A percentile compares a stretch with the other conserved stretches of the same genome.
Conservation (phyloP, 2,888 invertebrate species). For the Nesidiocoris tenuis region DNA sequence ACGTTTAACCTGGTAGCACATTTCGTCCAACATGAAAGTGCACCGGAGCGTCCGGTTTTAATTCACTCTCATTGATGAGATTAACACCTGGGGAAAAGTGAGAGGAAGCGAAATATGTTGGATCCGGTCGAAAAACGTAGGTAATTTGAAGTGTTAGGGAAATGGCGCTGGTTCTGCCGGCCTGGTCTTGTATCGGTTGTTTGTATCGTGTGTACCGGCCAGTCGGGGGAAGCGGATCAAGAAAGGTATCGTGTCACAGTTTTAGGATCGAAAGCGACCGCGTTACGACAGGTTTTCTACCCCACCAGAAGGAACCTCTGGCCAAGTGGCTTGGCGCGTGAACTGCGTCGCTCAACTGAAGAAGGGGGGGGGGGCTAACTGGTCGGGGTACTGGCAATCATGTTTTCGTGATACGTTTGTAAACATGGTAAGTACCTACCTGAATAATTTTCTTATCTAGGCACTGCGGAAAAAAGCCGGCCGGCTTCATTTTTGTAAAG, state of each 20-base stretch:
- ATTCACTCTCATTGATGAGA: background rate
- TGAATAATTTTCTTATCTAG: no score
- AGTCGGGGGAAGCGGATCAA: conserved; percentile 39
- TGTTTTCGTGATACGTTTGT: no score
- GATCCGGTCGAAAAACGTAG: conserved; percentile 24
- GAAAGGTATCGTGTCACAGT: conserved; percentile 42
- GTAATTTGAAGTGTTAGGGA: conserved; percentile 6
- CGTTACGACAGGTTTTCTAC: conserved; percentile 37
- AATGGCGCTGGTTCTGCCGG: background rate
- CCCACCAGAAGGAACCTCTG: background rate
- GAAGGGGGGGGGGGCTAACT: no score
- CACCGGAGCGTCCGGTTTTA: background rate
- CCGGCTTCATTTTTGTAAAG: no score
- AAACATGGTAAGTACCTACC: no score
- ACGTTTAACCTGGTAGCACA: background rate
- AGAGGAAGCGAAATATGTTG: background rate
- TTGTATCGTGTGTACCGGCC: conserved; percentile 13
- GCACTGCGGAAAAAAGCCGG: no score
- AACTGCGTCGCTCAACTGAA: no score
- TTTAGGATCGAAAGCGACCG: conserved; percentile 43
- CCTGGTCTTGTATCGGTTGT: conserved; percentile 5
- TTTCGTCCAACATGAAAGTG: background rate
- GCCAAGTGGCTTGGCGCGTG: no score
- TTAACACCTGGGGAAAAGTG: background rate
- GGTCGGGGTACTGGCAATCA: no score